Conservation (phyloP, 2,113 vertebrate species). For the Stigmatopora nigra region DNA sequence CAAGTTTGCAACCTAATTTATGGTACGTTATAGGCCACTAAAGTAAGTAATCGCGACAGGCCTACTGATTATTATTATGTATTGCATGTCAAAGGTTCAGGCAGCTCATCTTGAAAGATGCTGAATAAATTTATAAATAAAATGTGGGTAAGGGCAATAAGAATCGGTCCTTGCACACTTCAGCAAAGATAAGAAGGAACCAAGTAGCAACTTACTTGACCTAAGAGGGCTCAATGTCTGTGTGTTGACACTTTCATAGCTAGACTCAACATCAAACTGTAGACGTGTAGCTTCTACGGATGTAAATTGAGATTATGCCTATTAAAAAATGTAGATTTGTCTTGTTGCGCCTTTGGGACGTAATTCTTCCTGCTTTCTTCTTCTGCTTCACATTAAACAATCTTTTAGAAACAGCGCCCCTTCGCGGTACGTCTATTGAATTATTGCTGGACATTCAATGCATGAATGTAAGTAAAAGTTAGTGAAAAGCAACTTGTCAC, state of each 20-base stretch:
- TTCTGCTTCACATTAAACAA: neutral
- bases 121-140: neutral
- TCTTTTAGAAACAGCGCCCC: neutral
- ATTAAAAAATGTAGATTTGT: neutral
- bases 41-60: too few relatives aligned
- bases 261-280: too few relatives aligned
- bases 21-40: too few relatives aligned
- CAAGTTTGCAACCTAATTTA: too few relatives aligned
- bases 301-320: neutral
- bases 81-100: neutral
- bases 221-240: neutral
- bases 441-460: too few relatives aligned
- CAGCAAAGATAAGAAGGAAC: neutral
- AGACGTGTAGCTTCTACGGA: neutral
- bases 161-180: too few relatives aligned
- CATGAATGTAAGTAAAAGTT: too few relatives aligned
- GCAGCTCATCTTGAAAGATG: neutral
- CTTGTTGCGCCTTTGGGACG: too few relatives aligned
- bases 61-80: neutral
- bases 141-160: neutral
- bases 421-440: neutral
- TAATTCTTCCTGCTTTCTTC: neutral
- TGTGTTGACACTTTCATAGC: neutral
- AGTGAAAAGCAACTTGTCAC: too few relatives aligned
- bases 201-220: neutral